A percentile compares a stretch with the other conserved stretches of the same genome.
Evolutionary conservation across 2,113 vertebrate genomes (phyloP).

Genomic region (Mesocricetus auratus): DNA sequence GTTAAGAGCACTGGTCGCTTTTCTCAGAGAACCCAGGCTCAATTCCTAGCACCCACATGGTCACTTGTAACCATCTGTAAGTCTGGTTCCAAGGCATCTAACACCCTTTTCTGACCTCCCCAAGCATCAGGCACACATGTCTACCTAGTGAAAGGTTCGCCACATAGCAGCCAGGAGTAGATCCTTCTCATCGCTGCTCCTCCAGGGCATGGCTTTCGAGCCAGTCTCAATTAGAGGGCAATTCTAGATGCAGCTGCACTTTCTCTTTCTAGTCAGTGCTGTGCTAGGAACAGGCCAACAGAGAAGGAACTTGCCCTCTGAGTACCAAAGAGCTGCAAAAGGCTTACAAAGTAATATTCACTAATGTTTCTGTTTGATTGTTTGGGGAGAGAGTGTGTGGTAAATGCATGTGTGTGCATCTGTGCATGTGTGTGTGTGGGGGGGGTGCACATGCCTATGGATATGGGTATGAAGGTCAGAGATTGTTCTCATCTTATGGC

Average conservation of each 20-base stretch:
- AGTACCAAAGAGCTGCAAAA: not conserved
- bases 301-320: not conserved
- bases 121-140: not conserved
- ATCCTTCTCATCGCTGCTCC: not conserved
- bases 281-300: not conserved
- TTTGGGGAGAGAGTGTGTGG: not conserved
- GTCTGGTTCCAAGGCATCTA: not conserved
- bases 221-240: not conserved
- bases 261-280: slow-evolving; percentile 13
- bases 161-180: not conserved
- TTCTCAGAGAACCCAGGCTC: not conserved
- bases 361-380: not conserved
- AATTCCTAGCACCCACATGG: not conserved
- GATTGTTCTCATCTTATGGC: not conserved
- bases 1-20: not conserved
- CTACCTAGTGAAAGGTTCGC: not conserved
- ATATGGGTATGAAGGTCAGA: not conserved
- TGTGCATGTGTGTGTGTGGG: not conserved
- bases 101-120: not conserved
- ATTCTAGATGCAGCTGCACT: not conserved
- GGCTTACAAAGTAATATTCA: not conserved
- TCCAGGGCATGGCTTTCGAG: not conserved
- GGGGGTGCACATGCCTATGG: not conserved
- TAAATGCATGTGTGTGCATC: not conserved
- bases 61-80: not conserved